Evolutionary conservation across 2,113 vertebrate genomes (phyloP).

Genomic region (Aspidoscelis tigris): DNA sequence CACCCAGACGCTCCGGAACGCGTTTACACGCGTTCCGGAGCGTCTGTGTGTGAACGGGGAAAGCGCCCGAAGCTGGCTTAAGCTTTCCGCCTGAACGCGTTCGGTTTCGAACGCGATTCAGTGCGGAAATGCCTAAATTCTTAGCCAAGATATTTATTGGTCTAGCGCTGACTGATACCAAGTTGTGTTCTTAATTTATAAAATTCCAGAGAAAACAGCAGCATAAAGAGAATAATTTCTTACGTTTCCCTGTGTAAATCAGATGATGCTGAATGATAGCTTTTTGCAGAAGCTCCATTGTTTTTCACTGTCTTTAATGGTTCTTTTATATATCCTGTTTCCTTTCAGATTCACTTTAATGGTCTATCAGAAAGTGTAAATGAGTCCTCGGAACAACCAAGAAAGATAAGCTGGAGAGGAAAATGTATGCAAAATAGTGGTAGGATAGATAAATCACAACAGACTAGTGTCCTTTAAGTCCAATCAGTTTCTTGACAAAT

Average conservation of each 20-base stretch:
- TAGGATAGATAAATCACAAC: constrained; percentile 32
- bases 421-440: constrained; percentile 2
- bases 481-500: constrained; percentile 6
- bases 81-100: too few relatives aligned
- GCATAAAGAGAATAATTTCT: constrained; percentile 41
- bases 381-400: constrained; percentile 37
- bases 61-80: too few relatives aligned
- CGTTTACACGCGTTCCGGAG: too few relatives aligned
- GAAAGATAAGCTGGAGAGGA: neutral
- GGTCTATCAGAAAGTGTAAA: constrained; percentile 12
- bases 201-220: constrained; percentile 42
- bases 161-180: constrained; percentile 43
- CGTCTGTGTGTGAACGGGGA: too few relatives aligned
- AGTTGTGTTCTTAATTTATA: constrained; percentile 53
- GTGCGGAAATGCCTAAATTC: too few relatives aligned
- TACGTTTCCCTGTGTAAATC: constrained; percentile 30
- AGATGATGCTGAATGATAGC: constrained; percentile 15
- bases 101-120: too few relatives aligned
- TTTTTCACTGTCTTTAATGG: neutral
- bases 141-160: constrained; percentile 18
- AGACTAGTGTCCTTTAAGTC: neutral
- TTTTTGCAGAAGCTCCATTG: constrained; percentile 27
- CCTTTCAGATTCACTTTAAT: constrained; percentile 23
- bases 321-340: constrained; percentile 20
- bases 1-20: too few relatives aligned